Evolutionary conservation across 2,888 invertebrate species (phyloP), one percentile per base, ranked within the genome.

Genomic region (Eupeodes luniger): DNA sequence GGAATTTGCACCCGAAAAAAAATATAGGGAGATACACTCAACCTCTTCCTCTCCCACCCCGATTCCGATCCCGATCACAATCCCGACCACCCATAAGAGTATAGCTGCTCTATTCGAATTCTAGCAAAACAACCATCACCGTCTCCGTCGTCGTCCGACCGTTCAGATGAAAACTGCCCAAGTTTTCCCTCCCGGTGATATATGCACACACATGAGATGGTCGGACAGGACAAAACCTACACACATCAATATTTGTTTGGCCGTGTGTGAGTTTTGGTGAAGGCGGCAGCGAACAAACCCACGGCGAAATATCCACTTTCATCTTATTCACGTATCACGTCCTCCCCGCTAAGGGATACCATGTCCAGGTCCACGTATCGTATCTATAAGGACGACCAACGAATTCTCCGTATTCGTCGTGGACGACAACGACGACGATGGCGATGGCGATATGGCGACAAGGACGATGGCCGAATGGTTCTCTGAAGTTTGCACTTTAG

Each of bases 1-100:
- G 85, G 85, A 85, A 85, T 89, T 89, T 85, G 85, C 79, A 81
- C 85, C 89, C 85, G 85, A 89, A 89, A 85, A 40, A 85, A 85
- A 85, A 40, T 55, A 74, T 14, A 59, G 59, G 64, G 74, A 81
- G 72, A 72, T 79, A 79, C 75, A 85, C 79, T 81, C 80, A 77
- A 75, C 55, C 66, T 53, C 76, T 40, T 40, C 9, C 40, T 40
- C 40, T 67, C 53, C 78, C 81, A 14, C 36, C 62, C 14, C 72
- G 34, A 11, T 51, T 9, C 11, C 9, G 27, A 40, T 62, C n/a
- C 61, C 62, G 10, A 62, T 16, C 14, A 16, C 36, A 5, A 64
- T 19, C 47, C 5, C 40, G 40, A 40, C 40, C 40, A 40, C 40
- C 6, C 40, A 5, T 6, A 7, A 5, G 36, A 36, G 2, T 34